These are phyloP conservation scores for Hyalella azteca DNA, from an alignment of 2,888 invertebrate species.

Conservation along the genomic window DNA sequence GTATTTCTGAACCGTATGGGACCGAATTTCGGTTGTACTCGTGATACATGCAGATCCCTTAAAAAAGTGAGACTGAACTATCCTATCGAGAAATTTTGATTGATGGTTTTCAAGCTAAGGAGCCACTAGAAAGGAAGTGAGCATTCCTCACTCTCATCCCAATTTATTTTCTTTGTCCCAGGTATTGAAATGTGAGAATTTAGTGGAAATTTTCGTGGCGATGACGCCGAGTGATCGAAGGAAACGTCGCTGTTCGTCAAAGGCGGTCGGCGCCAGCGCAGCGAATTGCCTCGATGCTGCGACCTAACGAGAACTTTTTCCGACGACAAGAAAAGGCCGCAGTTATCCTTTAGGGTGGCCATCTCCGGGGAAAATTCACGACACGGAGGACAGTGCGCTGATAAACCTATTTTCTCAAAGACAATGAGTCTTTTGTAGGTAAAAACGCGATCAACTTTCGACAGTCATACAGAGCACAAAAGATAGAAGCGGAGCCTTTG, in stretches of 20 bases:
- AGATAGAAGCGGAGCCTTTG: background rate
- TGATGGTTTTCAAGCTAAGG: too few species aligned
- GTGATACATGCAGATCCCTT: too few species aligned
- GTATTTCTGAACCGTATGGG: too few species aligned
- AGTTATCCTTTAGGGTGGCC: slow-evolving; percentile 21
- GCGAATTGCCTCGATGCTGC: slow-evolving; percentile 16
- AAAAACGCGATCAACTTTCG: slow-evolving; percentile 19
- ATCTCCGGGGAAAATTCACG: slow-evolving; percentile 18
- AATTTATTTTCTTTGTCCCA: too few species aligned
- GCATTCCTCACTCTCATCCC: too few species aligned
- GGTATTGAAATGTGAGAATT: too few species aligned
- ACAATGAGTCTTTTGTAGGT: background rate
- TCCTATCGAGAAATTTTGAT: too few species aligned
- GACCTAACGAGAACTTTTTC: slow-evolving; percentile 3
- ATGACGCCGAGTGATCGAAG: slow-evolving; percentile 7
- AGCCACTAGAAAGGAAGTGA: too few species aligned
- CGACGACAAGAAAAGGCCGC: slow-evolving; percentile 6
- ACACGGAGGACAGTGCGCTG: slow-evolving; percentile 29
- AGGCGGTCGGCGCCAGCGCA: background rate
- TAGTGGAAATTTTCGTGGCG: too few species aligned
- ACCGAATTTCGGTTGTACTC: too few species aligned
- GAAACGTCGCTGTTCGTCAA: slow-evolving; percentile 6
- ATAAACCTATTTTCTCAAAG: slow-evolving; percentile 18
- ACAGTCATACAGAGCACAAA: slow-evolving; percentile 17
- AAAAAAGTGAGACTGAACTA: too few species aligned